phyloP scores from a whole-genome alignment of 2,797 vertebrate genomes.

The Phyllotis vaccarum region DNA sequence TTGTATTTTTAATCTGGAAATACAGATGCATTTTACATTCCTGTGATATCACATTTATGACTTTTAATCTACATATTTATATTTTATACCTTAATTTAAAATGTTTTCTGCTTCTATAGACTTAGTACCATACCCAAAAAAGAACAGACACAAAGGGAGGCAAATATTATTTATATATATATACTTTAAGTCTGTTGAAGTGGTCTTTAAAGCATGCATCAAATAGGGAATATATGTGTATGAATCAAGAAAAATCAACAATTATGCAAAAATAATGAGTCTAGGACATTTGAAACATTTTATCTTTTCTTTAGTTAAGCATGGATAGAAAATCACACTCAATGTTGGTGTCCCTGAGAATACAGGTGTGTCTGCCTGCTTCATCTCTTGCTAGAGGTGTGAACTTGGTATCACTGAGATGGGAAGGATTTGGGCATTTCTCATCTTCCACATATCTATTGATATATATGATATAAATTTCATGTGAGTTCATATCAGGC shows the following conservation, averaged over 20 bases:
- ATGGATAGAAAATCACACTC: not conserved
- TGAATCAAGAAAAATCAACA: not conserved
- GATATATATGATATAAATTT: not conserved
- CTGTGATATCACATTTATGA: not conserved
- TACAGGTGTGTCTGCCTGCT: not conserved
- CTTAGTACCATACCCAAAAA: not conserved
- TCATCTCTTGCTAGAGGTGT: not conserved
- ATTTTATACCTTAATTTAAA: not conserved
- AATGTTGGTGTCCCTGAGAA: not conserved
- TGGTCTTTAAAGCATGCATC: not conserved
- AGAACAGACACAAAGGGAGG: not conserved
- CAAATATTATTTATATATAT: not conserved
- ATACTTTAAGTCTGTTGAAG: not conserved
- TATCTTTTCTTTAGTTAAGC: not conserved
- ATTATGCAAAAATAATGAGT: not conserved
- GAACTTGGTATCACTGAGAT: too few relatives aligned
- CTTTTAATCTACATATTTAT: not conserved
- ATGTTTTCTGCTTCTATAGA: not conserved
- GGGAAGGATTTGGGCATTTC: not conserved
- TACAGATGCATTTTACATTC: not conserved
- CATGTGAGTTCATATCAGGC: not conserved
- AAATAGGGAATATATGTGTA: not conserved
- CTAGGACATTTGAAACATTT: not conserved
- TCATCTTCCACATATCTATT: not conserved
- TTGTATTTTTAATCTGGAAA: slow-evolving; percentile 1